Base-by-base conservation (phyloP, 2,888 invertebrate genomes). In the Leucoma salicis region DNA sequence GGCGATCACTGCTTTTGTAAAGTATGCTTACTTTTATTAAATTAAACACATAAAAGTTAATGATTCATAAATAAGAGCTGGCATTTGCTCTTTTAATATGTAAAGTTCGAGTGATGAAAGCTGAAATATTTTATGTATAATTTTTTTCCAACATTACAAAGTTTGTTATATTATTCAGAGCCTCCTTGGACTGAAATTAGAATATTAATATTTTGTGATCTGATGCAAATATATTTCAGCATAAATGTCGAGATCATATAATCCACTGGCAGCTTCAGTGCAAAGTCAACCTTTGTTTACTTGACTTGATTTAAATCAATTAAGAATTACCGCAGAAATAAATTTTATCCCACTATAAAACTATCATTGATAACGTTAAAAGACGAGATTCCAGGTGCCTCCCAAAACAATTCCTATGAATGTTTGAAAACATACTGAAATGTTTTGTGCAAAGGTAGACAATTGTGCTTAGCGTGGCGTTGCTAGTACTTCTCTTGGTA, bases 81-180 rank as follows among this genome's bases (percentile, higher is more conserved):
- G 38, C 50, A 31, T 57, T 53, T 43, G 31, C 41, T 41, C 29
- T 29, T 21, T 21, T 21, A 21, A n/a, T 32, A 35, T 24, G 35
- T 21, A 39, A 55, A 58, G 43, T 50, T 45, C 33, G 7, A 38
- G 35, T 29, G 32, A 45, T 42, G 49, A 42, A 56, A 41, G 31
- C 29, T 24, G 2, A 35, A 31, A 38, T 31, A 28, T 31, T 39
- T 58, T 48, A 47, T 42, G 6, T 56, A 48, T 46, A 49, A 49
- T 43, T 42, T 40, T 36, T 40, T 34, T 31, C 35, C 11, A 8
- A 34, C 42, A 40, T 49, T 46, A 48, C 37, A 46, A 59, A 51
- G 40, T 55, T 41, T 13, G 27, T 37, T 46, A 36, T 49, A 59
- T 46, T 45, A 54, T 53, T 58, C 47, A 59, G 51, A 44, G 45